Percentiles rank a stretch among this genome's conserved stretches.
Conservation (phyloP, 1,140 invertebrate genomes). For the Babylonia areolata region DNA sequence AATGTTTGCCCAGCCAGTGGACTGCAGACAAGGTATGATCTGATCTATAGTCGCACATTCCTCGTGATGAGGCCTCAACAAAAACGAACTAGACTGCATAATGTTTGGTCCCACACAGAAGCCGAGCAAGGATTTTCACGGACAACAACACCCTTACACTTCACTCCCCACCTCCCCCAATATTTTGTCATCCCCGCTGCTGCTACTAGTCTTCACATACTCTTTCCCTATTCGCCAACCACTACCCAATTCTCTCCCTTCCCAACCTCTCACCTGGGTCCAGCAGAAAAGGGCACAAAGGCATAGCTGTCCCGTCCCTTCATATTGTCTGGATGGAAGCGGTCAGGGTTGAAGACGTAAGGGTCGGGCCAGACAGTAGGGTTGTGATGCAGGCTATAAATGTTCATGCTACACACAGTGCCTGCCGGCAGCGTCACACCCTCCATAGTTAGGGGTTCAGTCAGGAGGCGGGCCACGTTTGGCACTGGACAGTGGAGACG, state of each 20-base stretch:
- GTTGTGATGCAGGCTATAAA: conserved; percentile 69
- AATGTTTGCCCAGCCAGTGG: too few relatives aligned
- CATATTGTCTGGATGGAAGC: conserved; percentile 62
- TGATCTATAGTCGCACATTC: too few relatives aligned
- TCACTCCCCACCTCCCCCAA: background rate
- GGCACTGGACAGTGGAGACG: conserved; percentile 77
- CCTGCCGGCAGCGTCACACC: conserved; percentile 57
- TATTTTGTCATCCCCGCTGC: background rate
- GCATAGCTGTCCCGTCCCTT: conserved; percentile 62
- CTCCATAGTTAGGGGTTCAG: conserved; percentile 62
- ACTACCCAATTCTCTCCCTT: too few relatives aligned
- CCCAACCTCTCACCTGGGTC: conserved; percentile 60
- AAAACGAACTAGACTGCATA: too few relatives aligned
- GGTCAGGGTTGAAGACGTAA: conserved; percentile 52
- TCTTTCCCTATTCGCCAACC: background rate
- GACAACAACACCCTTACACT: too few relatives aligned
- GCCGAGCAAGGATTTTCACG: too few relatives aligned
- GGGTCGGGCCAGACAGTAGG: conserved; percentile 62
- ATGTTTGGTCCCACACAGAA: too few relatives aligned
- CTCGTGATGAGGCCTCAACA: too few relatives aligned
- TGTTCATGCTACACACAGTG: conserved; percentile 47
- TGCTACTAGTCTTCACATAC: background rate
- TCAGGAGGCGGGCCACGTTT: conserved; percentile 81
- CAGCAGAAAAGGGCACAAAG: conserved; percentile 69
- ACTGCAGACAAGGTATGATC: too few relatives aligned